phyloP scores from a whole-genome alignment of 2,888 invertebrate species.

The Cetonia aurata region DNA sequence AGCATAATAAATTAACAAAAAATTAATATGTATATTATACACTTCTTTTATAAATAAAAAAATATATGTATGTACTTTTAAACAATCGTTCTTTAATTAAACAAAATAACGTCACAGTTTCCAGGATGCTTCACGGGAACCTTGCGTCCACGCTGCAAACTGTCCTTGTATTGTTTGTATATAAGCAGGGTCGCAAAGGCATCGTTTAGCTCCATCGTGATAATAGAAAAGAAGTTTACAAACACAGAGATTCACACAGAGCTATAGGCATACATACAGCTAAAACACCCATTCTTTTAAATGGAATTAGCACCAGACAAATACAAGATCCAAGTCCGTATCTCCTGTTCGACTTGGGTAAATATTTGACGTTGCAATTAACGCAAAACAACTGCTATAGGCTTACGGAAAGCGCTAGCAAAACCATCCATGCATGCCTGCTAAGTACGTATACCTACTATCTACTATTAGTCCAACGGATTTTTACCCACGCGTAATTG shows the following conservation, averaged over 20 bases:
- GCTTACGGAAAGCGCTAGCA: neutral
- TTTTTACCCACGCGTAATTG: too few relatives aligned
- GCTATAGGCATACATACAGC: neutral
- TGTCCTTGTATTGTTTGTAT: too few relatives aligned
- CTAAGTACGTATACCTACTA: too few relatives aligned
- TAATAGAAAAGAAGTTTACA: too few relatives aligned
- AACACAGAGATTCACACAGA: neutral
- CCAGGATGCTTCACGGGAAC: too few relatives aligned
- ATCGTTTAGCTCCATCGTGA: too few relatives aligned
- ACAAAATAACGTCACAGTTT: too few relatives aligned
- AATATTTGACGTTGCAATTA: constrained; percentile 7
- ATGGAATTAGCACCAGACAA: neutral
- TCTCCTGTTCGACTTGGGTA: neutral
- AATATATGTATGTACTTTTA: too few relatives aligned
- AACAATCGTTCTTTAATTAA: too few relatives aligned
- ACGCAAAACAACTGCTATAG: neutral
- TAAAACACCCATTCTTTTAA: constrained; percentile 1
- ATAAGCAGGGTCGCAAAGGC: too few relatives aligned
- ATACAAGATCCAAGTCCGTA: constrained; percentile 4
- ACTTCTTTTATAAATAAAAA: neutral
- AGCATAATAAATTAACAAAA: constrained; percentile 37
- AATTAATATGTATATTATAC: neutral
- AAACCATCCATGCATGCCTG: neutral
- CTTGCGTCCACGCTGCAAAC: too few relatives aligned
- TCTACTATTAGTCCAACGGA: too few relatives aligned